Conservation (phyloP, 2,113 vertebrate species). For the Marmota monax region DNA sequence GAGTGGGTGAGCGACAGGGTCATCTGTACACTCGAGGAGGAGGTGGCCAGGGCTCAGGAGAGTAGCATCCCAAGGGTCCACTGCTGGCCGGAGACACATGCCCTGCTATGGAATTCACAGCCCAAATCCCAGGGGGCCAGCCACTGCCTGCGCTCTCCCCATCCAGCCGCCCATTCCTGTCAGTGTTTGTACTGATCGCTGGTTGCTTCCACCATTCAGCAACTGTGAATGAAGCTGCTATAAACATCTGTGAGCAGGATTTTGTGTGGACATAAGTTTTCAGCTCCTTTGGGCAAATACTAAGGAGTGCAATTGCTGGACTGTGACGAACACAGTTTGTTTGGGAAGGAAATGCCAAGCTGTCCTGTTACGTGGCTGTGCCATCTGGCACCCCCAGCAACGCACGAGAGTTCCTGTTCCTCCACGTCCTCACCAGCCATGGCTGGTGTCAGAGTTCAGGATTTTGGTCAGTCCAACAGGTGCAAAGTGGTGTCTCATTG, state of each 20-base stretch:
- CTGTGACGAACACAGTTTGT: neutral
- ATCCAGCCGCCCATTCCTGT: neutral
- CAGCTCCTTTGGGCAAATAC: neutral
- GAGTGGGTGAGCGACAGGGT: neutral
- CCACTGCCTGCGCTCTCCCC: too few relatives aligned
- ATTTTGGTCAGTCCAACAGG: neutral
- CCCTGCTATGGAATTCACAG: neutral
- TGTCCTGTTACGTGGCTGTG: neutral
- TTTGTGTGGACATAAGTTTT: neutral
- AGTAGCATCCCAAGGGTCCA: neutral
- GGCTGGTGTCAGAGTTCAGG: neutral
- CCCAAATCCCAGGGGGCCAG: neutral
- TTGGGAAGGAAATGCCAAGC: neutral
- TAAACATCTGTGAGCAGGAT: neutral
- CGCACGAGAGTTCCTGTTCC: too few relatives aligned
- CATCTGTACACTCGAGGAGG: neutral
- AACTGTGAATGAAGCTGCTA: neutral
- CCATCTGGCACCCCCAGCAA: neutral
- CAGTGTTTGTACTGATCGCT: neutral
- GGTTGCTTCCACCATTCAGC: neutral
- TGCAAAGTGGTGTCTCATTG: too few relatives aligned
- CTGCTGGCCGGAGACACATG: fast-evolving
- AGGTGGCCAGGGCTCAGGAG: neutral
- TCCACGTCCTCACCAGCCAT: neutral
- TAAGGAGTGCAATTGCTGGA: neutral